Percentiles rank a stretch among this genome's conserved stretches.
phyloP scores from a whole-genome alignment of 1,140 invertebrate species.

The Philopotamus ludificatus region DNA sequence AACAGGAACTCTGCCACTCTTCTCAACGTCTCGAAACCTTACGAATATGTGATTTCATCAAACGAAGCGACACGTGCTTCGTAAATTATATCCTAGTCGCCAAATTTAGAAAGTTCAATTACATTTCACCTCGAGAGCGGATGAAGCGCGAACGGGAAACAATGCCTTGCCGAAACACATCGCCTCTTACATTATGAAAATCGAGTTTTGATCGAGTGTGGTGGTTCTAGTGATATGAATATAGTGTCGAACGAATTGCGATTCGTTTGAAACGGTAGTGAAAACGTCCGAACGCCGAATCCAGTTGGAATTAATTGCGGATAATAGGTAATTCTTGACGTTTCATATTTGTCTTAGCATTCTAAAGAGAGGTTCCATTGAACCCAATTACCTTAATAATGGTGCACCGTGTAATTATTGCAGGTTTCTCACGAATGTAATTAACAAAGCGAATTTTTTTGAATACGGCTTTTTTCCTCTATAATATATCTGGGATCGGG shows the following conservation, averaged over 20 bases:
- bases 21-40: neutral
- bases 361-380: neutral
- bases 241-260: too few relatives aligned
- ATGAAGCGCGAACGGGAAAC: neutral
- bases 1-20: neutral
- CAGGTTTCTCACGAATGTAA: constrained; percentile 6
- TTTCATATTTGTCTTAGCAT: neutral
- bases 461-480: neutral
- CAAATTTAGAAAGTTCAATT: constrained; percentile 23
- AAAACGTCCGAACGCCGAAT: too few relatives aligned
- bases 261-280: too few relatives aligned
- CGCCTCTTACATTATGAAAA: too few relatives aligned
- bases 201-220: too few relatives aligned
- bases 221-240: too few relatives aligned
- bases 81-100: neutral
- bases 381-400: constrained; percentile 5
- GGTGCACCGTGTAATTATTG: neutral
- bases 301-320: too few relatives aligned
- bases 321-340: too few relatives aligned
- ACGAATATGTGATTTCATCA: neutral
- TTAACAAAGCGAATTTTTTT: constrained; percentile 1
- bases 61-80: neutral
- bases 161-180: too few relatives aligned
- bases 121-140: constrained; percentile 18
- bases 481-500: too few relatives aligned